Percentiles rank a stretch among this genome's conserved stretches.
Conservation (phyloP, 2,797 vertebrate genomes). For the Pachyuromys duprasi region DNA sequence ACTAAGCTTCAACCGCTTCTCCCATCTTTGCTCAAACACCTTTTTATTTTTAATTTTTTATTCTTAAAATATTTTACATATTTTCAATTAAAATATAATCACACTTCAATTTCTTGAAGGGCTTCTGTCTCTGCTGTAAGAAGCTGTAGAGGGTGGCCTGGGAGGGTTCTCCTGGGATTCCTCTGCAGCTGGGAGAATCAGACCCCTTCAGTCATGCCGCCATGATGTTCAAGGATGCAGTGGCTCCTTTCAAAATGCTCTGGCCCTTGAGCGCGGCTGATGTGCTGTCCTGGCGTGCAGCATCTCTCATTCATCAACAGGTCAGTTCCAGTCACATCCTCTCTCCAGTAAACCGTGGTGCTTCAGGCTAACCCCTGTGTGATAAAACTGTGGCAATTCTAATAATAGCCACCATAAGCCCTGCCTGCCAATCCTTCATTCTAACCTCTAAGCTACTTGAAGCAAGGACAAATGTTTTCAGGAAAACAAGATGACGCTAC, state of each 20-base stretch:
- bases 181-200: not conserved
- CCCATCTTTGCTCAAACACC: not conserved
- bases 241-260: accelerated
- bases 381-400: constrained; percentile 66
- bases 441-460: constrained; percentile 80
- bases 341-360: constrained; percentile 51
- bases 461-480: constrained; percentile 82
- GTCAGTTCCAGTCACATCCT: constrained; percentile 14
- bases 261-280: not conserved
- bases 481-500: constrained; percentile 73
- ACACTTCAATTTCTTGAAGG: not conserved
- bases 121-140: not conserved
- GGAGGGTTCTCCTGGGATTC: not conserved
- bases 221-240: not conserved
- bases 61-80: not conserved
- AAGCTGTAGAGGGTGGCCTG: not conserved
- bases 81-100: not conserved
- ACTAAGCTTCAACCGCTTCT: not conserved
- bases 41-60: not conserved
- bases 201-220: accelerated
- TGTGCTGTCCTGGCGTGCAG: not conserved
- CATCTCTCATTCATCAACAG: constrained; percentile 28
- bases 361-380: constrained; percentile 47
- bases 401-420: constrained; percentile 79
- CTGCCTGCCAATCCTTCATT: constrained; percentile 74